Evolutionary conservation across 2,888 invertebrate species (phyloP).

Genomic region (Chaetogeoica ovagalla): DNA sequence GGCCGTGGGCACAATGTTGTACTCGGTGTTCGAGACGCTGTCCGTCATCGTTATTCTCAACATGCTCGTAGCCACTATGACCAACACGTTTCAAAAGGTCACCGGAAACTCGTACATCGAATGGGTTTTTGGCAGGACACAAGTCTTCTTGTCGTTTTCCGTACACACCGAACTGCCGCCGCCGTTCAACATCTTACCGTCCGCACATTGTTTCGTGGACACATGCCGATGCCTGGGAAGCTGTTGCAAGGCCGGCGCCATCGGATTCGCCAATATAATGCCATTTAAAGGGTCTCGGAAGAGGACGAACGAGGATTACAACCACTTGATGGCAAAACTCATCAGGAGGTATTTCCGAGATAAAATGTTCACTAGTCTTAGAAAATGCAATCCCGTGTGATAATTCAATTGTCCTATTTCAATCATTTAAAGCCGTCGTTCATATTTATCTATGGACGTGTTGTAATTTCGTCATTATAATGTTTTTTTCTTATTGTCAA

Average conservation of each 20-base stretch:
- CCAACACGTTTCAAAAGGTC: slow-evolving; percentile 63
- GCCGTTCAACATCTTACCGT: too few relatives aligned
- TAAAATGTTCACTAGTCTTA: not conserved
- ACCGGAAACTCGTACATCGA: slow-evolving; percentile 65
- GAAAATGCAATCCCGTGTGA: not conserved
- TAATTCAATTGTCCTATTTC: too few relatives aligned
- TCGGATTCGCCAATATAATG: not conserved
- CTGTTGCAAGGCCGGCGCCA: not conserved
- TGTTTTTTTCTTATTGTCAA: too few relatives aligned
- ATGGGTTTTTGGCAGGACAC: slow-evolving; percentile 78
- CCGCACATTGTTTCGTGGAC: too few relatives aligned
- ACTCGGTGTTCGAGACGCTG: slow-evolving; percentile 71
- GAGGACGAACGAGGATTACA: not conserved
- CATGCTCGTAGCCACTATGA: slow-evolving; percentile 77
- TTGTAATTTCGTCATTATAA: too few relatives aligned
- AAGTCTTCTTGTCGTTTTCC: too few relatives aligned
- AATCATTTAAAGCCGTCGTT: too few relatives aligned
- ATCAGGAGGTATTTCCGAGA: not conserved
- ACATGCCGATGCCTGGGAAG: not conserved
- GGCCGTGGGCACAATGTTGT: slow-evolving; percentile 70
- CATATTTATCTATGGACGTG: too few relatives aligned
- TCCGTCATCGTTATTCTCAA: slow-evolving; percentile 74
- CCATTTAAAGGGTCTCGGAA: not conserved
- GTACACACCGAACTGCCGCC: too few relatives aligned
- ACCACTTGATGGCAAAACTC: not conserved